phyloP scores from a whole-genome alignment of 2,797 vertebrate species.

The Hephaestus fuliginosus region DNA sequence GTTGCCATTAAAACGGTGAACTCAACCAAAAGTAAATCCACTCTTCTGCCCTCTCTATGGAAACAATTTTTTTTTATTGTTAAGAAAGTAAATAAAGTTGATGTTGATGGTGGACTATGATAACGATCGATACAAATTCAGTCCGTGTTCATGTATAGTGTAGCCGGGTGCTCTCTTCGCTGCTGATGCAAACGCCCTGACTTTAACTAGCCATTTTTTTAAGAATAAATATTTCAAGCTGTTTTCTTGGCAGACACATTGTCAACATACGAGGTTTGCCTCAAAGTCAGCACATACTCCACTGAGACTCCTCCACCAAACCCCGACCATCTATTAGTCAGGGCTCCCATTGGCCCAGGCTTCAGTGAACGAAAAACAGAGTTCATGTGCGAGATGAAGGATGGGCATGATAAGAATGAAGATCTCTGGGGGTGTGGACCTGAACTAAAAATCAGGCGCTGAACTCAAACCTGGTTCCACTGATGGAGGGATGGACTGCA shows the following conservation, averaged over 20 bases:
- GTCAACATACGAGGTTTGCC: not conserved
- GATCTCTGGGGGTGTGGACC: slow-evolving; percentile 21
- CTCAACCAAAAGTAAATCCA: too few species aligned
- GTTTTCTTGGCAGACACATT: slow-evolving; percentile 16
- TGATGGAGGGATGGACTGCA: not conserved
- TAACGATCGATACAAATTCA: too few species aligned
- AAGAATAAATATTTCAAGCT: slow-evolving; percentile 7
- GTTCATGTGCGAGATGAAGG: slow-evolving; percentile 17
- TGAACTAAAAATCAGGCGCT: not conserved
- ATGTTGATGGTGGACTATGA: too few species aligned
- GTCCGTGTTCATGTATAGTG: too few species aligned
- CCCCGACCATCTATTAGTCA: not conserved
- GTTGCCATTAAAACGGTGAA: too few species aligned
- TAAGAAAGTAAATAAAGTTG: too few species aligned
- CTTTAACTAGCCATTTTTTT: not conserved
- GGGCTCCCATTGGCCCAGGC: slow-evolving; percentile 4
- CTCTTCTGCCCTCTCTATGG: too few species aligned
- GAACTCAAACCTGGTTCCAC: not conserved
- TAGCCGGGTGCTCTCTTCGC: too few species aligned
- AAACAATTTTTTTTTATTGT: too few species aligned
- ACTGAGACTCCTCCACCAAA: slow-evolving; percentile 1
- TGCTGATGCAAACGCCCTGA: too few species aligned
- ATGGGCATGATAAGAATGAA: not conserved
- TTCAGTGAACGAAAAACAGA: slow-evolving; percentile 11
- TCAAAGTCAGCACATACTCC: slow-evolving; percentile 23